Percentiles rank a stretch among this genome's conserved stretches.
Evolutionary conservation across 30 jellyfish, hydroid and myxozoan species (phyloP).

Genomic region (Hydractinia symbiolongicarpus): DNA sequence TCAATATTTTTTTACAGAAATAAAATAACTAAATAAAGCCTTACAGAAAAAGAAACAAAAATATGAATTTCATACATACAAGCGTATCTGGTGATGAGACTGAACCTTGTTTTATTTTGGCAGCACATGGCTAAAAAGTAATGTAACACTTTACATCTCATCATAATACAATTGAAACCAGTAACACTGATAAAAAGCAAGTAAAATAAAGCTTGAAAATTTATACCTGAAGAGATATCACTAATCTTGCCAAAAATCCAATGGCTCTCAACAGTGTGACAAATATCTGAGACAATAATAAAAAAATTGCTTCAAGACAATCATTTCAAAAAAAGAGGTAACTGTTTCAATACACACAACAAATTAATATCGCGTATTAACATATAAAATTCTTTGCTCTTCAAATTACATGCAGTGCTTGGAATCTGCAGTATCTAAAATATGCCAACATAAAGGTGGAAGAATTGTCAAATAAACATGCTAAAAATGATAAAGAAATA

Average conservation of each 20-base stretch:
- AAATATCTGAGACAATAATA: constrained; percentile 41
- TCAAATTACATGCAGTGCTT: too few relatives aligned
- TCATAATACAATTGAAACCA: not conserved
- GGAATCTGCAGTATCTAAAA: too few relatives aligned
- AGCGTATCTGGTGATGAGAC: too few relatives aligned
- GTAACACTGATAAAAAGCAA: not conserved
- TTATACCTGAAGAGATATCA: constrained; percentile 62
- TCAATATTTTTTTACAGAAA: not conserved
- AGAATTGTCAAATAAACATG: not conserved
- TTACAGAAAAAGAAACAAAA: not conserved
- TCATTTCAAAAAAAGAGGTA: not conserved
- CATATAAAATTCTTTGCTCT: too few relatives aligned
- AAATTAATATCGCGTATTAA: too few relatives aligned
- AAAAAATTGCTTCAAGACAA: not conserved
- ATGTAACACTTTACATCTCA: not conserved
- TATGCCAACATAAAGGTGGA: not conserved
- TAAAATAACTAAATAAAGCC: too few relatives aligned
- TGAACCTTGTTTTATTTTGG: not conserved
- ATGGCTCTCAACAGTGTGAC: constrained; percentile 59
- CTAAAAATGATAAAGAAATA: not conserved
- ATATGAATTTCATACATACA: too few relatives aligned
- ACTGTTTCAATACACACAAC: not conserved
- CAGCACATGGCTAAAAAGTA: not conserved
- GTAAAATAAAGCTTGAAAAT: not conserved
- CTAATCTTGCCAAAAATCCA: constrained; percentile 69